Evolutionary conservation across 1,140 invertebrate genomes (phyloP).

Genomic region (Hycleus cichorii): DNA sequence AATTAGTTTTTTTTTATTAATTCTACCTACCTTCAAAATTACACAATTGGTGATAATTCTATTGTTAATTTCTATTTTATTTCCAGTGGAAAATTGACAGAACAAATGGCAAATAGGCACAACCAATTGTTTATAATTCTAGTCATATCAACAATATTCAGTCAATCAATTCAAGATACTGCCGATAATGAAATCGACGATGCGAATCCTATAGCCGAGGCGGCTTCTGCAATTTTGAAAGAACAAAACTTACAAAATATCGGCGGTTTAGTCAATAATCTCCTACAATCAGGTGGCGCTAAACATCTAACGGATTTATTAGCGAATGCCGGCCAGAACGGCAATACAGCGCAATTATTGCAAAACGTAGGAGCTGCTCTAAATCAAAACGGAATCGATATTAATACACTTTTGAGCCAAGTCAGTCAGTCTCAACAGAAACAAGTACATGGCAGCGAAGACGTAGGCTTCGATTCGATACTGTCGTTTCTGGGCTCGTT

Average conservation of each 20-base stretch:
- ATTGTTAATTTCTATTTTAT: background rate
- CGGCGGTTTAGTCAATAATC: constrained; percentile 45
- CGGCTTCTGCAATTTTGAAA: constrained; percentile 20
- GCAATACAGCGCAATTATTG: constrained; percentile 38
- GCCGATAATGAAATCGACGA: constrained; percentile 13
- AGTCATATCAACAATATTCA: constrained; percentile 11
- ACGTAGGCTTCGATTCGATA: constrained; percentile 20
- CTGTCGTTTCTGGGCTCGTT: constrained; percentile 18
- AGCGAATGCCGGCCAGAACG: constrained; percentile 18
- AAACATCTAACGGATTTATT: constrained; percentile 27
- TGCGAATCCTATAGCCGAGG: constrained; percentile 9
- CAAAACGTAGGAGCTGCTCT: constrained; percentile 41
- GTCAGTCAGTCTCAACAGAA: constrained; percentile 1
- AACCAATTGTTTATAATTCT: constrained; percentile 3
- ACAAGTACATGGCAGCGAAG: background rate
- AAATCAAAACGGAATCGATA: constrained; percentile 28
- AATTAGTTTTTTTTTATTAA: background rate
- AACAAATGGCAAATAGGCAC: too few relatives aligned
- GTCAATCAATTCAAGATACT: constrained; percentile 7
- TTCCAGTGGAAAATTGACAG: too few relatives aligned
- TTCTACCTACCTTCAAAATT: background rate
- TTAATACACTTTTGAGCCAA: constrained; percentile 2
- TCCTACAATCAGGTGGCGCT: constrained; percentile 50
- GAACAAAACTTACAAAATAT: constrained; percentile 45
- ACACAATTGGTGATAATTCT: background rate